Percentiles rank a stretch among this genome's conserved stretches.
Evolutionary conservation across 2,888 invertebrate genomes (phyloP).

Genomic region (Trypoxylon attenuatum): DNA sequence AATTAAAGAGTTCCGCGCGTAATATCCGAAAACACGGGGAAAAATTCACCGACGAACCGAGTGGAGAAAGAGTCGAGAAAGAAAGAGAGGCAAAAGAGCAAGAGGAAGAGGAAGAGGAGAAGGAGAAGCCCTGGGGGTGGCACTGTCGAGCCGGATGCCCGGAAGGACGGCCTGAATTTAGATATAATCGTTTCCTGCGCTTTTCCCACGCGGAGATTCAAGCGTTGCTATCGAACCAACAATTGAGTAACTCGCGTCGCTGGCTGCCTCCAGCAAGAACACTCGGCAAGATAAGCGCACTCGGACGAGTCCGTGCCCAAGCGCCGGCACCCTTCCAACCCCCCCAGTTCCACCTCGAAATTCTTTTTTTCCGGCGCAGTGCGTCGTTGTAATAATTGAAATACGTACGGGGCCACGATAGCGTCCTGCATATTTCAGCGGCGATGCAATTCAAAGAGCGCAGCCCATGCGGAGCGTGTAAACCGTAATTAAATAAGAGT

Average conservation of each 20-base stretch:
- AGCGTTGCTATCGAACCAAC: conserved; percentile 17
- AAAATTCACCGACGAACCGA: conserved; percentile 36
- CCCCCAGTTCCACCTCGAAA: no score
- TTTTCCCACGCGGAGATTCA: conserved; percentile 14
- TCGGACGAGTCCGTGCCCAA: neutral
- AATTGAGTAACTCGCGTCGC: conserved; percentile 9
- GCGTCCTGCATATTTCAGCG: neutral
- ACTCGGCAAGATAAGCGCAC: neutral
- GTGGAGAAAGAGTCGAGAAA: neutral
- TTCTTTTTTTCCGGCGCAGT: neutral
- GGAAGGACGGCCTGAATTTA: neutral
- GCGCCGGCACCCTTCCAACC: no score
- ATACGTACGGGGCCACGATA: neutral
- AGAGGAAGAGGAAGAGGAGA: neutral
- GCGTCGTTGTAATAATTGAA: neutral
- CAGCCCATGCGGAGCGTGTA: neutral
- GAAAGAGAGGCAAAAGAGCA: neutral
- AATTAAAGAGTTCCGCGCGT: conserved; percentile 48
- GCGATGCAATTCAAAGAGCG: neutral
- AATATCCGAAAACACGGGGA: conserved; percentile 46
- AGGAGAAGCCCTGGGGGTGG: no score
- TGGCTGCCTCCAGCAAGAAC: no score
- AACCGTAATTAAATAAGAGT: neutral
- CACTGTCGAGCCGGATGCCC: neutral
- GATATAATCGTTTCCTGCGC: conserved; percentile 23